Percentiles rank a stretch among this genome's conserved stretches.
These are phyloP conservation scores for Calonectris borealis DNA, from an alignment of 2,113 vertebrate species.

Conservation along the genomic window DNA sequence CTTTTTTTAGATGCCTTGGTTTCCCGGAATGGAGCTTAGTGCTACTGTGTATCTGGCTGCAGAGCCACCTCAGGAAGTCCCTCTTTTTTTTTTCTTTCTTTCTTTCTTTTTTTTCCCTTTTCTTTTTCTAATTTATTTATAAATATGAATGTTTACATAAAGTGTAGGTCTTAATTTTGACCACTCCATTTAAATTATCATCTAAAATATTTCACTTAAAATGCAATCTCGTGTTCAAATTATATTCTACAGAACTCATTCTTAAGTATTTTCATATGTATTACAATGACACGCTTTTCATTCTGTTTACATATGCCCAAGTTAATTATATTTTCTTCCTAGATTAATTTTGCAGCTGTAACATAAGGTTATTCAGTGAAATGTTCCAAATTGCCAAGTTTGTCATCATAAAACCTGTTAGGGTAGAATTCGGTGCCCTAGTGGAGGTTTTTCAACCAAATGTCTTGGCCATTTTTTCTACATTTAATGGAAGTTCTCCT, in stretches of 20 bases:
- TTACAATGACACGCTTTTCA: not conserved
- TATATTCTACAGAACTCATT: constrained; percentile 34
- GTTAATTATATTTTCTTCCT: constrained; percentile 2
- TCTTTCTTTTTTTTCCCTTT: not conserved
- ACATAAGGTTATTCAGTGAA: not conserved
- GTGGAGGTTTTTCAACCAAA: not conserved
- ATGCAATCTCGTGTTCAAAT: constrained; percentile 40
- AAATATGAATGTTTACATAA: constrained; percentile 73
- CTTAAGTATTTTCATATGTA: not conserved
- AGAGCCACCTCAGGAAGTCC: constrained; percentile 75
- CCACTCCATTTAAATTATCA: constrained; percentile 62
- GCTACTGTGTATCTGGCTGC: constrained; percentile 72
- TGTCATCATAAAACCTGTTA: constrained; percentile 3
- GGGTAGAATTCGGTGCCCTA: constrained; percentile 11
- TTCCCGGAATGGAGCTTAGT: constrained; percentile 68
- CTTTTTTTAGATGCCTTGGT: constrained; percentile 75
- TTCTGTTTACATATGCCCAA: constrained; percentile 48
- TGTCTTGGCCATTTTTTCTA: not conserved
- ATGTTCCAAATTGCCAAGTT: constrained; percentile 66
- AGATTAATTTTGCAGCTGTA: not conserved
- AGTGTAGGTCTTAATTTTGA: constrained; percentile 69
- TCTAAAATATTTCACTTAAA: constrained; percentile 54
- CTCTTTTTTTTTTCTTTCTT: not conserved
- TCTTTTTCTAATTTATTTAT: constrained; percentile 72
- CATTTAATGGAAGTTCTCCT: not conserved